Evolutionary conservation across 2,113 vertebrate genomes (phyloP), one percentile per base, ranked within the genome.

Genomic region (Artemisiospiza belli): DNA sequence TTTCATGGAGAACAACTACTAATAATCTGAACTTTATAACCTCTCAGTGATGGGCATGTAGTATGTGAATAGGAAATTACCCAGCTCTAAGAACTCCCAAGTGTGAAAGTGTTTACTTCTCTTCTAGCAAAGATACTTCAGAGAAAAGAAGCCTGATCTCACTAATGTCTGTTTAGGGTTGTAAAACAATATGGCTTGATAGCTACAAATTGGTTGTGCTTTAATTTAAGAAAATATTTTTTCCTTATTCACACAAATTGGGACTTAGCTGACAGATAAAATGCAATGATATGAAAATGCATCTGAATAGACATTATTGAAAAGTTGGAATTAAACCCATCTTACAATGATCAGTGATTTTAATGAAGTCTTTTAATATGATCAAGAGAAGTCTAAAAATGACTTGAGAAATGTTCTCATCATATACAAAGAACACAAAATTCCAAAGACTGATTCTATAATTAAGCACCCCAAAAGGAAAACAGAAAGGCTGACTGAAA

Each of bases 251-350:
- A 83, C 55, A 83, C 74, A 62, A 78, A 68, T 69, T 43, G 52
- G 37, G 70, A 88, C 35, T 58, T 90, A 95, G 81, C 23, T 95
- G 79, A 78, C 13, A 78, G 41, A 78, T 7, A 8, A 59, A 12
- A 43, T 0, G 0, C 15, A 84, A 21, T 79, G 28, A 80, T 89
- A 44, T 89, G 46, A 64, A 95, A 94, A 66, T 92, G 44, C 33
- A 87, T 94, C 70, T 96, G 87, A 96, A 94, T 79, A 89, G 58
- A 31, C 66, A 54, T 59, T 41, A 94, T 27, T 96, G 93, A 94
- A 96, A 89, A 62, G 25, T 64, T 86, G 59, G 30, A 85, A 25
- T 62, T 87, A 95, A 94, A 87, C 76, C 17, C 17, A 62, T 92
- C 72, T 95, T 91, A 54, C 79, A 69, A 25, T 85, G 92, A 91